Evolutionary conservation across 2,888 invertebrate species (phyloP), one percentile per base, ranked within the genome.

Genomic region (Ceratothoa steindachneri): DNA sequence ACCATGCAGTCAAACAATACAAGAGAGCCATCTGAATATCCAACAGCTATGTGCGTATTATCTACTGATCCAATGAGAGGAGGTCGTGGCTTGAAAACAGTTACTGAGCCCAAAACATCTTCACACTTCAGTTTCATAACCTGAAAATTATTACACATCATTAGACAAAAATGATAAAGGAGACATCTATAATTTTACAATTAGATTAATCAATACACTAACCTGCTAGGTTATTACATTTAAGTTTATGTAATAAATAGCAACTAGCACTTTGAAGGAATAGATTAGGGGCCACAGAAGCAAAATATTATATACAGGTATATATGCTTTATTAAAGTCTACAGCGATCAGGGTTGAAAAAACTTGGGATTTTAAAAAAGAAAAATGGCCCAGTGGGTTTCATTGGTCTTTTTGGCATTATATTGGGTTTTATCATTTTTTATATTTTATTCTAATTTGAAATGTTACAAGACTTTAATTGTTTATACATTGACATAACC

Each of bases 1-100:
- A 27, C 30, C 12, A 24, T 67, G 28, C 74, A 19, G 52, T 74
- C 75, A 69, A 74, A 79, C 22, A 79, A 64, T 15, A 69, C 72
- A 41, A 79, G 65, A 29, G 71, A 53, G 1, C 79, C 79, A 24
- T 74, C 71, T 29, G 74, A 67, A 67, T 79, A 79, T 5, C 79
- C 79, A 24, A 72, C 76, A 60, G 76, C 76, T 53, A 79, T 19
- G 28, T 76, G 75, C 5, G 76, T 74, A 69, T 76, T 76, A 53
- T 79, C 75, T 22, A 74, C 41, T n/a, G 76, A 68, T 19, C 73
- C 71, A 5, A 53, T 65, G 2, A 70, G 27, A 7, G 76, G 41
- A 2, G 79, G 79, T 1, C 74, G 69, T 0, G 69, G 64, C 15
- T 71, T 68, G 29, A 79, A 5, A 15, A 72, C 65, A 7, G 65